Conservation (phyloP, 2,888 invertebrate species). For the Tholera decimalis region DNA sequence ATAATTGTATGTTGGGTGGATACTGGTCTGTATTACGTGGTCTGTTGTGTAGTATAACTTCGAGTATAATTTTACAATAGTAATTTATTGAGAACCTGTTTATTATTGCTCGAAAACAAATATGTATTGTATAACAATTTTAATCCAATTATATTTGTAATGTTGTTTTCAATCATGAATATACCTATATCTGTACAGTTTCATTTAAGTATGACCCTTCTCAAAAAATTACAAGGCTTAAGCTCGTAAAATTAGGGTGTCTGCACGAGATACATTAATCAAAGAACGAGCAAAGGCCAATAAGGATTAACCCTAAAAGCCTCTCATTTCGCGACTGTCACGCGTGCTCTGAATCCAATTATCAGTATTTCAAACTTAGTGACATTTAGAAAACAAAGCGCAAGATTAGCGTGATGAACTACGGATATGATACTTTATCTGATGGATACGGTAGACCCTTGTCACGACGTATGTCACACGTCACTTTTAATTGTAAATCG, state of each 20-base stretch:
- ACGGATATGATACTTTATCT: slow-evolving; percentile 47
- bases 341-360: slow-evolving; percentile 77
- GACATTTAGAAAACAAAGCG: slow-evolving; percentile 80
- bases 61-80: slow-evolving; percentile 44
- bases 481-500: slow-evolving; percentile 77
- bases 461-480: slow-evolving; percentile 59
- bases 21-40: slow-evolving; percentile 46
- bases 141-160: slow-evolving; percentile 23
- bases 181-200: neutral
- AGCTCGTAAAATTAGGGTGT: slow-evolving; percentile 19
- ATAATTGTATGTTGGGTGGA: slow-evolving; percentile 64
- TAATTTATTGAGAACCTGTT: slow-evolving; percentile 54
- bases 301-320: slow-evolving; percentile 28
- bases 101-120: slow-evolving; percentile 49
- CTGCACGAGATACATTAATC: slow-evolving; percentile 30
- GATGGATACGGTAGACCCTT: slow-evolving; percentile 48
- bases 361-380: slow-evolving; percentile 77
- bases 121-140: slow-evolving; percentile 43
- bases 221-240: slow-evolving; percentile 11
- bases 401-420: slow-evolving; percentile 59
- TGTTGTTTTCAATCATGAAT: slow-evolving; percentile 8
- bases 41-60: slow-evolving; percentile 35
- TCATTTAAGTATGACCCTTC: slow-evolving; percentile 1
- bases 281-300: slow-evolving; percentile 20
- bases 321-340: slow-evolving; percentile 53